These are phyloP conservation scores for Semnornis frantzii DNA, from an alignment of 2,113 vertebrate genomes.

Conservation along the genomic window DNA sequence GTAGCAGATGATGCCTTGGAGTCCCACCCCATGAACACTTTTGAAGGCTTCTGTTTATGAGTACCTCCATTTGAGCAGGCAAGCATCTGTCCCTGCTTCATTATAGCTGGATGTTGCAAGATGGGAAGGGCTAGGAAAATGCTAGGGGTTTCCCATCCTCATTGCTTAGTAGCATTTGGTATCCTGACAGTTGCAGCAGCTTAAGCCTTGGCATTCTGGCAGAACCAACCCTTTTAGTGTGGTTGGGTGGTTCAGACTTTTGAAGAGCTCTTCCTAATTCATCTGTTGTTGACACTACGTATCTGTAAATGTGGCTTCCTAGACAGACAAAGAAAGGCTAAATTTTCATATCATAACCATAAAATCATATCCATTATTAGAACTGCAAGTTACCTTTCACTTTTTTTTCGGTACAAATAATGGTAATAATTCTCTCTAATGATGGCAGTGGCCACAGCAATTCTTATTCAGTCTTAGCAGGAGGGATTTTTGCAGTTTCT, in stretches of 20 bases:
- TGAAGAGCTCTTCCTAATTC: not conserved
- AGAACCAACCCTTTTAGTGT: not conserved
- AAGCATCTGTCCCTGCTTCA: not conserved
- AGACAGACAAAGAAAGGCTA: not conserved
- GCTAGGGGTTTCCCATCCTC: not conserved
- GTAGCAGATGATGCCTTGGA: not conserved
- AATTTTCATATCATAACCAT: not conserved
- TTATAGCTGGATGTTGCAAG: not conserved
- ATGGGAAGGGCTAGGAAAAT: not conserved
- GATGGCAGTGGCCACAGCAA: not conserved
- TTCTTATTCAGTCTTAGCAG: not conserved
- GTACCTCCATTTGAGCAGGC: not conserved
- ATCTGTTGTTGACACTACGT: not conserved
- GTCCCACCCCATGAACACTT: not conserved
- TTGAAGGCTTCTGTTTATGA: not conserved
- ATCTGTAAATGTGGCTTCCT: not conserved
- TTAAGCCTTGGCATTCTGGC: not conserved
- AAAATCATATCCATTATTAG: not conserved
- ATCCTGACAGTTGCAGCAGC: not conserved
- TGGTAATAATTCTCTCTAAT: not conserved
- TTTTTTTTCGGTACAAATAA: not conserved
- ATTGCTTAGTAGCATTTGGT: not conserved
- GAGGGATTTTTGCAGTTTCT: not conserved
- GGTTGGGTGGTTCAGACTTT: not conserved
- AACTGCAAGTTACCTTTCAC: not conserved